Base-by-base conservation (phyloP, 2,113 vertebrate genomes). In the Ariopsis seemanni region DNA sequence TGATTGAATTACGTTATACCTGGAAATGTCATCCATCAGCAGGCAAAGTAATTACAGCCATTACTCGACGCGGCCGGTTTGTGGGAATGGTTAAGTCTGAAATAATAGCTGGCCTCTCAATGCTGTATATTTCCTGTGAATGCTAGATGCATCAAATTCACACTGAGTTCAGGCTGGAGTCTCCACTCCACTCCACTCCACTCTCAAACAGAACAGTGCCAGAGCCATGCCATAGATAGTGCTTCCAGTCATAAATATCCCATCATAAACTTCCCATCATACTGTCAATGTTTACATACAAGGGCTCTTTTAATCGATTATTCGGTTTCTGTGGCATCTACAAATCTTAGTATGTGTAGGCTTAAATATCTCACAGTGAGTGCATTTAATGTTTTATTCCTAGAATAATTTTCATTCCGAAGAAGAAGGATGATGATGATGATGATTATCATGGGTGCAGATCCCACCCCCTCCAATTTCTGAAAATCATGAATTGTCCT, bases 11-110 rank as follows among this genome's bases (percentile, higher is more conserved):
- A 90, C 72, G 74, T 63, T 88, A 84, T 84, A 88, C 82, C 63
- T 88, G 85, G 89, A 88, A 90, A 90, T 90, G 82, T 85, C 75
- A 90, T 90, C 89, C 85, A 90, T 90, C 87, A 85, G 85, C 67
- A 84, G 84, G 87, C 87, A 86, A 84, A 82, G 89, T 85, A 87
- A 88, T 87, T 85, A 85, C 75, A 81, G 77, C 85, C 87, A 85
- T 90, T 88, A 88, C 75, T 86, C 77, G 80, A 78, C 77, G 79
- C 84, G 82, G 84, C 85, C 65, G 53, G 62, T 85, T 79, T 69
- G 62, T 88, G 85, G 89, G 78, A 86, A 86, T 34, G 30, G 81
- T 88, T 72, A 75, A 87, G 84, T 50, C 86, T 82, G 57, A 85
- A 87, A 74, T 85, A 84, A 87, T 84, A 84, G 72, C 81, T 88